phyloP scores from a whole-genome alignment of 2,888 invertebrate genomes.

The Glaucopsyche alexis region DNA sequence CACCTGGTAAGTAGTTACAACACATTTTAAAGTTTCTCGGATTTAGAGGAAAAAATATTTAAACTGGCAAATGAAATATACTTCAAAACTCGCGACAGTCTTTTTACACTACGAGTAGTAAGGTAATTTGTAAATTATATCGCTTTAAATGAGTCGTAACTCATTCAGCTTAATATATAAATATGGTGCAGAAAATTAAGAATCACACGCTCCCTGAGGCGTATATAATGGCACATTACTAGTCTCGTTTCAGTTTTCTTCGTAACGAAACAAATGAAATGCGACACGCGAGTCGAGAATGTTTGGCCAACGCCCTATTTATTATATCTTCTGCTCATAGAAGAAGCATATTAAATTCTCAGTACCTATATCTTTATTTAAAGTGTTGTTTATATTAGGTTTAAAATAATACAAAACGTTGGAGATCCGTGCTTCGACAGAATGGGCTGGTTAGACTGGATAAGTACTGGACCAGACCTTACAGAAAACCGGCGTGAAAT shows the following conservation, averaged over 20 bases:
- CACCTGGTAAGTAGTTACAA: slow-evolving; percentile 49
- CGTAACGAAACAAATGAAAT: neutral
- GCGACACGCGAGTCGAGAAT: neutral
- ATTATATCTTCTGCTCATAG: neutral
- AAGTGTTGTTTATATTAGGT: no score
- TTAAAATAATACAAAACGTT: no score
- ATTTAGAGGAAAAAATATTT: no score
- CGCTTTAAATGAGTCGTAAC: neutral
- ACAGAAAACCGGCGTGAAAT: no score
- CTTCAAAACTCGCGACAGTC: neutral
- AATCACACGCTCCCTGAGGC: slow-evolving; percentile 4
- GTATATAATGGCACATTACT: neutral
- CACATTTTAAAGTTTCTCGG: neutral
- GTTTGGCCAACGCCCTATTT: neutral
- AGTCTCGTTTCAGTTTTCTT: neutral
- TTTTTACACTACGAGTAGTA: neutral
- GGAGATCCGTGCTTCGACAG: no score
- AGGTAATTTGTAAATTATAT: neutral
- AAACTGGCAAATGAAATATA: neutral
- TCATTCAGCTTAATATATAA: neutral
- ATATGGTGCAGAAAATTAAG: slow-evolving; percentile 1
- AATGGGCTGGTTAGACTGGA: no score
- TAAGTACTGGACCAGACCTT: no score
- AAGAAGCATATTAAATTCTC: neutral
- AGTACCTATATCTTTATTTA: no score